Evolutionary conservation across 2,797 vertebrate genomes (phyloP), one percentile per base, ranked within the genome.

Genomic region (Crenuchus spilurus): DNA sequence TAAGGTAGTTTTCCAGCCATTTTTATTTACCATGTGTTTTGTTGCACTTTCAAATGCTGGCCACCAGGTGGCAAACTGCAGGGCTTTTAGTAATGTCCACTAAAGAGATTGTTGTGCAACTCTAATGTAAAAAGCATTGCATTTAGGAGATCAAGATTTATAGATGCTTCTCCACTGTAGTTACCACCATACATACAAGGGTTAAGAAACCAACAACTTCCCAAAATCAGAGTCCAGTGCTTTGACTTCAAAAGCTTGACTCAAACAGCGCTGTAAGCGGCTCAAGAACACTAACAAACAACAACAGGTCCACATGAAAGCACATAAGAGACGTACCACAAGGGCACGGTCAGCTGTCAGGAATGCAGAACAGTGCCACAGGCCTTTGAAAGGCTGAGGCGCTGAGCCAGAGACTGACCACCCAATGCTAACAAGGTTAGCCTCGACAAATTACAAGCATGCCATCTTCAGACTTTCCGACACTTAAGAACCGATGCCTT

Each of bases 401-500:
- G 33, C 44, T 11, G 26, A 54, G 51, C 51, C 26, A 11, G 72
- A 39, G 63, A 75, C 31, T 79, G 81, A 82, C 37, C 48, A 72
- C 74, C 62, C 60, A 69, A 65, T 48, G 61, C 39, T 66, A 81
- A 78, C 46, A 31, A 79, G 60, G 80, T 85, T 84, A 49, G 64
- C 76, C 55, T 67, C 7, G 68, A 54, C 37, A 80, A 72, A 82
- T 72, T 28, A 54, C 67, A 39, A 62, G 73, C 75, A 76, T 42
- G 41, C 71, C 41, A 37, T 63, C 72, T 63, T 70, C 28, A 48
- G 58, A 65, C 2, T 75, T 77, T 82, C 80, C 68, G 13, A 14
- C 33, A 9, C 30, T 30, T 73, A 39, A 63, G 67, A 73, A 41
- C 30, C 2, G 31, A 14, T 72, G 22, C 35, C 44, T 74, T 64